Conservation (phyloP, 2,888 invertebrate species). For the Ditula angustiorana region DNA sequence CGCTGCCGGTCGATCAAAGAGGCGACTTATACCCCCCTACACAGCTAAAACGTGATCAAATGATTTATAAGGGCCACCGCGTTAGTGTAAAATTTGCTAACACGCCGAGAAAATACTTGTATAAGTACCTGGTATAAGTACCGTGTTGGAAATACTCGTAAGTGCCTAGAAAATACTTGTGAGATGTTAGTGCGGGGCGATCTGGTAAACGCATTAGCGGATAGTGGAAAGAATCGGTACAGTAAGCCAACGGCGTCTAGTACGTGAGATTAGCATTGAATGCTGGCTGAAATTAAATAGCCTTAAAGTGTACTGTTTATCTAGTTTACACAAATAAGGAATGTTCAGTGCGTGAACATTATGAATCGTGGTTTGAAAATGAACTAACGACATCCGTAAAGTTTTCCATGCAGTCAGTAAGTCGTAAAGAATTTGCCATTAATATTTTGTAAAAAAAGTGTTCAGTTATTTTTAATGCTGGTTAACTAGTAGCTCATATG, state of each 20-base stretch:
- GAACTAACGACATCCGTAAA: no score
- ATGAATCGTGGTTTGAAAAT: not conserved
- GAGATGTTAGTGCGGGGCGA: constrained; percentile 21
- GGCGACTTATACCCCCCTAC: not conserved
- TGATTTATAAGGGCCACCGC: constrained; percentile 26
- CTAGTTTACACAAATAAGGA: not conserved
- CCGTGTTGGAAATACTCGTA: constrained; percentile 26
- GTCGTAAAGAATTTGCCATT: no score
- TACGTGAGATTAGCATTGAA: constrained; percentile 1
- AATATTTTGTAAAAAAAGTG: no score
- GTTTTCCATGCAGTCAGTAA: no score
- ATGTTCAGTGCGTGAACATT: not conserved
- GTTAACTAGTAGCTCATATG: no score
- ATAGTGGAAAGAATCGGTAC: constrained; percentile 19
- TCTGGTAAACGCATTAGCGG: constrained; percentile 38
- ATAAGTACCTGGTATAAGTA: constrained; percentile 27
- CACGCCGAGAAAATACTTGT: constrained; percentile 26
- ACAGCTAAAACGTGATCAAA: constrained; percentile 32
- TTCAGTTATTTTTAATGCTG: no score
- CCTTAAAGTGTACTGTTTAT: not conserved
- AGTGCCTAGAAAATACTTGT: constrained; percentile 26
- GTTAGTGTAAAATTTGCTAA: constrained; percentile 32
- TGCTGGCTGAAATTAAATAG: constrained; percentile 5
- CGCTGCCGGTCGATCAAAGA: not conserved
- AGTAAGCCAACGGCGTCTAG: not conserved